A percentile compares a stretch with the other conserved stretches of the same genome.
phyloP scores from a whole-genome alignment of 2,113 vertebrate species.

The Oplegnathus fasciatus region DNA sequence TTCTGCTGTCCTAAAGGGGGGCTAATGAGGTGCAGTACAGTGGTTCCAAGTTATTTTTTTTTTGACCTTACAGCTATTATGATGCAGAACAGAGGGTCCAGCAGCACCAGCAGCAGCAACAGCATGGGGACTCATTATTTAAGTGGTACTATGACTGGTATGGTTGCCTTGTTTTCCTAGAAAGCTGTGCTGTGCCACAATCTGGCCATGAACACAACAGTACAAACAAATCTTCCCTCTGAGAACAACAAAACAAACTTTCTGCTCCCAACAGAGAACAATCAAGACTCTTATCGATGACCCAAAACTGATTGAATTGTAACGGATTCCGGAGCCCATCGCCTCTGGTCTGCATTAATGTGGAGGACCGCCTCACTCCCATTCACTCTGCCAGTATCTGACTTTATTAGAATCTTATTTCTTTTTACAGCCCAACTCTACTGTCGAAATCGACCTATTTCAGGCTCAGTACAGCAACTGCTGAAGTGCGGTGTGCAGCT shows the following conservation, averaged over 20 bases:
- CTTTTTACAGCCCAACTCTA: constrained; percentile 37
- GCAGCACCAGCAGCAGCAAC: constrained; percentile 30
- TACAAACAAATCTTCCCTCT: constrained; percentile 17
- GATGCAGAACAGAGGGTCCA: constrained; percentile 65
- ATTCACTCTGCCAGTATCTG: constrained; percentile 16
- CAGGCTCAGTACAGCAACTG: constrained; percentile 31
- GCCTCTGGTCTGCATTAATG: constrained; percentile 27
- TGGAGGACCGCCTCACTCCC: not conserved
- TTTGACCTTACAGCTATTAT: constrained; percentile 61
- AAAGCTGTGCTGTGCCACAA: constrained; percentile 43
- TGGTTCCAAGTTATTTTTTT: constrained; percentile 46
- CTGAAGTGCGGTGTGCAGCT: constrained; percentile 26
- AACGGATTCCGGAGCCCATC: constrained; percentile 26
- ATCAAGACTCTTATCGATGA: constrained; percentile 28
- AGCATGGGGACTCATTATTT: constrained; percentile 64
- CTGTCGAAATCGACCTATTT: constrained; percentile 63
- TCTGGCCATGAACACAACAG: constrained; percentile 26
- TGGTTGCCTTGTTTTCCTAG: constrained; percentile 43
- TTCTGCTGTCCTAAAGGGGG: constrained; percentile 51
- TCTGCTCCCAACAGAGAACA: constrained; percentile 29
- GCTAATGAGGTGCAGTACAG: constrained; percentile 66
- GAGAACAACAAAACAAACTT: constrained; percentile 33
- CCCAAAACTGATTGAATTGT: constrained; percentile 30
- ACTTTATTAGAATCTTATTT: constrained; percentile 44
- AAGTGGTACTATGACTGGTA: constrained; percentile 30